Percentiles rank a stretch among this genome's conserved stretches.
Conservation (phyloP, 2,113 vertebrate species). For the Mirza zaza region DNA sequence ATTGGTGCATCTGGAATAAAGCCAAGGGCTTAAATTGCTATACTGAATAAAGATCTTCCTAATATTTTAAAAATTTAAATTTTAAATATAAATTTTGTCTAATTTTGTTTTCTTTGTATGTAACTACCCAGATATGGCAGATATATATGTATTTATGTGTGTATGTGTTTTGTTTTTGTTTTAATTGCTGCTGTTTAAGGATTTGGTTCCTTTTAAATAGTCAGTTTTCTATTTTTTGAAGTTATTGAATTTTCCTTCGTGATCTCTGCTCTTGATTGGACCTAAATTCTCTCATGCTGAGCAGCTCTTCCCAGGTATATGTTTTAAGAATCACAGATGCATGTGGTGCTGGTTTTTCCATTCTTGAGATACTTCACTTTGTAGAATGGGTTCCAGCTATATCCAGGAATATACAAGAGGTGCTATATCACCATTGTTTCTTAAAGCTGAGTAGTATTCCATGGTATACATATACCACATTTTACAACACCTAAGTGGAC, state of each 20-base stretch:
- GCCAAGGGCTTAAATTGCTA: not conserved
- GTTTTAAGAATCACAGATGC: slow-evolving; percentile 16
- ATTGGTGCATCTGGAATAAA: not conserved
- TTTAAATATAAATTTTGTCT: not conserved
- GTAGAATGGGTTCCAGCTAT: too few relatives aligned
- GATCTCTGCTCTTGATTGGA: not conserved
- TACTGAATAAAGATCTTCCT: not conserved
- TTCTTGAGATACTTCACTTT: too few relatives aligned
- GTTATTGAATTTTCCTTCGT: not conserved
- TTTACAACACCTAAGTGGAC: too few relatives aligned
- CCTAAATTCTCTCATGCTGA: not conserved
- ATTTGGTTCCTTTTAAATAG: not conserved
- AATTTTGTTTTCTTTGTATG: not conserved
- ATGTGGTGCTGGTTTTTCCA: too few relatives aligned
- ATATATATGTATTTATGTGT: not conserved
- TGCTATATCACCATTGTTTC: too few relatives aligned
- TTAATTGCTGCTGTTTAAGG: not conserved
- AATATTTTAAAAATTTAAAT: not conserved
- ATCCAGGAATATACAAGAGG: too few relatives aligned
- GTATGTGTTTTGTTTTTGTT: not conserved
- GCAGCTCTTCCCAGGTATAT: not conserved
- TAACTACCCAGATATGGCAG: not conserved
- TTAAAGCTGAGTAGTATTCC: too few relatives aligned
- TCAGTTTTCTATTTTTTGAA: not conserved
- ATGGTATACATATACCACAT: too few relatives aligned